These are phyloP conservation scores for Ischnus inquisitorius DNA, from an alignment of 2,888 invertebrate species.

Conservation along the genomic window DNA sequence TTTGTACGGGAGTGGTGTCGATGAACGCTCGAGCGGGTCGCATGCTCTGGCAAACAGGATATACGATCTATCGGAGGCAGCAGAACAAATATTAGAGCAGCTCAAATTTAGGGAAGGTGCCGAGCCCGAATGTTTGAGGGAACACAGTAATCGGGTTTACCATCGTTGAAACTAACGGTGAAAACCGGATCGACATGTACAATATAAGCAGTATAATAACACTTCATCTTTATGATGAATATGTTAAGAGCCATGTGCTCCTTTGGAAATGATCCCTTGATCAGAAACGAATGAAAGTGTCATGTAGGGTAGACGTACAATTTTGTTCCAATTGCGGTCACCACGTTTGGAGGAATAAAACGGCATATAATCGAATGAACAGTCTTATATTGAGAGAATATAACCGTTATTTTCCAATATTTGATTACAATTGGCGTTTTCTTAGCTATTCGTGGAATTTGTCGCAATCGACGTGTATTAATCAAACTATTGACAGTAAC, in stretches of 20 bases:
- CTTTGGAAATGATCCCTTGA: slow-evolving; percentile 1
- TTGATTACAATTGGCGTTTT: too few relatives aligned
- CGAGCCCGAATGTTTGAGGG: slow-evolving; percentile 56
- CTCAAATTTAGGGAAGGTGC: slow-evolving; percentile 59
- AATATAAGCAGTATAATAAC: background rate
- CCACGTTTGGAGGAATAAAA: too few relatives aligned
- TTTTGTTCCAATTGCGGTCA: too few relatives aligned
- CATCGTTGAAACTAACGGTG: slow-evolving; percentile 43
- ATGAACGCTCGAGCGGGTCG: slow-evolving; percentile 42
- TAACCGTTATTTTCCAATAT: too few relatives aligned
- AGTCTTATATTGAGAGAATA: background rate
- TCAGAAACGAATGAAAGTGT: background rate
- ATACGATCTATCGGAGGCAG: slow-evolving; percentile 45
- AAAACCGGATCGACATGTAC: slow-evolving; percentile 12
- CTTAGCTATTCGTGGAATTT: too few relatives aligned
- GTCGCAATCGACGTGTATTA: too few relatives aligned
- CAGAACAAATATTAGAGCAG: slow-evolving; percentile 63
- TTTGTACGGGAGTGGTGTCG: slow-evolving; percentile 41
- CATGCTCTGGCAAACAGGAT: slow-evolving; percentile 60
- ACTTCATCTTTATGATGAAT: slow-evolving; percentile 1
- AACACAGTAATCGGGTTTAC: slow-evolving; percentile 58
- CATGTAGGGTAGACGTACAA: background rate
- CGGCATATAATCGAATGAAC: too few relatives aligned
- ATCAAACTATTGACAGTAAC: too few relatives aligned
- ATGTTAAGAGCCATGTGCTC: background rate